Conservation (phyloP, 2,113 vertebrate genomes). For the Crotalus helleri region DNA sequence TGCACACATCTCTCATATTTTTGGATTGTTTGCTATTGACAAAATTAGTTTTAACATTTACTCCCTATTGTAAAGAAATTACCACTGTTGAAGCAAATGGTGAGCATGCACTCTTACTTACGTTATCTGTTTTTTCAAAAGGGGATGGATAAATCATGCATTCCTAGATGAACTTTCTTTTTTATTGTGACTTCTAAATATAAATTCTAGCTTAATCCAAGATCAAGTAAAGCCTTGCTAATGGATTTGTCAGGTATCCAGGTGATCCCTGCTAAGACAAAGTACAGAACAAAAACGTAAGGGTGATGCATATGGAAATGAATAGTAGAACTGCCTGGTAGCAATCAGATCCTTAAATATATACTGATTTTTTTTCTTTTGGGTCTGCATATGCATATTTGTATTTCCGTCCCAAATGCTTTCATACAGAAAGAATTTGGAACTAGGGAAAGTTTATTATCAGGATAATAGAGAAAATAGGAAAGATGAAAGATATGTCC, state of each 20-base stretch:
- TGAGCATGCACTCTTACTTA: background rate
- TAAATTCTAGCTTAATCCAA: background rate
- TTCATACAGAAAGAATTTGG: background rate
- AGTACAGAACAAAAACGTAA: background rate
- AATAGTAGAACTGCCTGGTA: background rate
- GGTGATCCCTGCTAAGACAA: background rate
- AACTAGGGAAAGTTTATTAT: background rate
- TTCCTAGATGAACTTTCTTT: background rate
- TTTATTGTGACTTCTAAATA: background rate
- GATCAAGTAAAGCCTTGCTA: background rate
- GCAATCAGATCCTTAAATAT: background rate
- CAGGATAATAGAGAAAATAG: too few relatives aligned
- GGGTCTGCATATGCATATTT: background rate
- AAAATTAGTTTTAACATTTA: background rate
- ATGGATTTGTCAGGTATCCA: background rate
- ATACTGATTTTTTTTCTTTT: background rate
- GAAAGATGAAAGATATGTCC: background rate
- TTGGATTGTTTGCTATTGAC: background rate
- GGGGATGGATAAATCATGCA: background rate
- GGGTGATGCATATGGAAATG: background rate
- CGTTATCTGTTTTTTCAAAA: background rate
- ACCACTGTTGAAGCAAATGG: background rate
- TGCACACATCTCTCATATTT: background rate
- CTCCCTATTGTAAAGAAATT: background rate
- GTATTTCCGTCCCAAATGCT: background rate